Percentiles rank a stretch among this genome's conserved stretches.
phyloP scores from a whole-genome alignment of 2,797 vertebrate species.

The Microchirus variegatus region DNA sequence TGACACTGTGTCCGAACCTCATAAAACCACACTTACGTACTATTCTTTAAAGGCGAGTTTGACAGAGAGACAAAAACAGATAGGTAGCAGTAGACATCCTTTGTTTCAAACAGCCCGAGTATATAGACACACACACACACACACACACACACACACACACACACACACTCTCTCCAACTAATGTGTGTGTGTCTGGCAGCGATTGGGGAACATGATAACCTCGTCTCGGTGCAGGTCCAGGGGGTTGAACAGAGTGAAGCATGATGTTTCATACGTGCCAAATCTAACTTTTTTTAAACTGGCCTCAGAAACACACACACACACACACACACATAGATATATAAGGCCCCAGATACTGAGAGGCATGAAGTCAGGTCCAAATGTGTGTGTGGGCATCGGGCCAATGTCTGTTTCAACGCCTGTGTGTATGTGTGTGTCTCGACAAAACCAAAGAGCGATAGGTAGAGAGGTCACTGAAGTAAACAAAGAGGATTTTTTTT shows the following conservation, averaged over 20 bases:
- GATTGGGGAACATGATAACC: conserved; percentile 90
- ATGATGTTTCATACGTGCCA: conserved; percentile 86
- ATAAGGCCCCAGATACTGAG: conserved; percentile 83
- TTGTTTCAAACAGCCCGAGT: too few relatives aligned
- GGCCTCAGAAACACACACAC: conserved; percentile 69
- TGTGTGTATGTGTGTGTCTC: conserved; percentile 25
- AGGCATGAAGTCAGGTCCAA: conserved; percentile 70
- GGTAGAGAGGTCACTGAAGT: conserved; percentile 58
- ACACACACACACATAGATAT: conserved; percentile 1
- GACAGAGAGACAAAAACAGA: too few relatives aligned
- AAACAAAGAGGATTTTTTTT: conserved; percentile 39
- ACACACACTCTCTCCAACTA: too few relatives aligned
- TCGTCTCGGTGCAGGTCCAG: conserved; percentile 84
- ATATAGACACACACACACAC: too few relatives aligned
- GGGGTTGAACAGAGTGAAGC: conserved; percentile 82
- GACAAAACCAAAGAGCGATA: conserved; percentile 50
- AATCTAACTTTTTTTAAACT: conserved; percentile 87
- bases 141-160: too few relatives aligned
- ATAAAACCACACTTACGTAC: too few relatives aligned
- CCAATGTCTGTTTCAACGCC: conserved; percentile 73
- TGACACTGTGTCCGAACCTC: too few relatives aligned
- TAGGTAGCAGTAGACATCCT: too few relatives aligned
- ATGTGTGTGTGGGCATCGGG: conserved; percentile 90
- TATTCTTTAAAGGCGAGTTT: too few relatives aligned
- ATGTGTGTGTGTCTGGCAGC: conserved; percentile 80